Evolutionary conservation across 2,797 vertebrate genomes (phyloP).

Genomic region (Gephyroberyx darwinii): DNA sequence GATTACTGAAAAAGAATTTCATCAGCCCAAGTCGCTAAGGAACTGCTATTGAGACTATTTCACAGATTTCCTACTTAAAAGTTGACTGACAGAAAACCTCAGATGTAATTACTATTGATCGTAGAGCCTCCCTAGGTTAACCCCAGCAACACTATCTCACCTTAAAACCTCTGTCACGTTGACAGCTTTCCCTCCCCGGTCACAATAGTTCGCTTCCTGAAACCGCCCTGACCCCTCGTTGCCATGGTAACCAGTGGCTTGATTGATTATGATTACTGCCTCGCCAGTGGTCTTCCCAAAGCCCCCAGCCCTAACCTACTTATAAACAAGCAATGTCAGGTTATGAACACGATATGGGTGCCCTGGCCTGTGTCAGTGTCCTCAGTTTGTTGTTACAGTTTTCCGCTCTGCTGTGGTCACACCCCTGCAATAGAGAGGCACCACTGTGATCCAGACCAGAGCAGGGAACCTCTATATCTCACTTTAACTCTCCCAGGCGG

Average conservation of each 20-base stretch:
- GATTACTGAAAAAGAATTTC: slow-evolving; percentile 36
- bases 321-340: slow-evolving; percentile 58
- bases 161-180: not conserved
- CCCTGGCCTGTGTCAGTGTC: slow-evolving; percentile 71
- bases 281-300: slow-evolving; percentile 49
- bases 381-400: slow-evolving; percentile 74
- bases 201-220: slow-evolving; percentile 28
- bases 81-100: slow-evolving; percentile 3
- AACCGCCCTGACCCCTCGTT: slow-evolving; percentile 49
- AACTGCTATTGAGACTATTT: slow-evolving; percentile 16
- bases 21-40: slow-evolving; percentile 28
- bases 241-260: slow-evolving; percentile 52
- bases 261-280: slow-evolving; percentile 56
- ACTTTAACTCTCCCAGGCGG: slow-evolving; percentile 63
- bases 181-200: not conserved
- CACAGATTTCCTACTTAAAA: not conserved
- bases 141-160: too few relatives aligned
- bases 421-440: slow-evolving; percentile 54
- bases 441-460: slow-evolving; percentile 73
- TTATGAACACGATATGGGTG: slow-evolving; percentile 50
- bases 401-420: slow-evolving; percentile 48
- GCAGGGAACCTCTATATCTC: slow-evolving; percentile 68
- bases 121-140: too few relatives aligned
- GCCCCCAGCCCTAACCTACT: slow-evolving; percentile 41
- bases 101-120: not conserved